These are phyloP conservation scores for Acanthurus tractus DNA, from an alignment of 2,797 vertebrate genomes.

Conservation along the genomic window DNA sequence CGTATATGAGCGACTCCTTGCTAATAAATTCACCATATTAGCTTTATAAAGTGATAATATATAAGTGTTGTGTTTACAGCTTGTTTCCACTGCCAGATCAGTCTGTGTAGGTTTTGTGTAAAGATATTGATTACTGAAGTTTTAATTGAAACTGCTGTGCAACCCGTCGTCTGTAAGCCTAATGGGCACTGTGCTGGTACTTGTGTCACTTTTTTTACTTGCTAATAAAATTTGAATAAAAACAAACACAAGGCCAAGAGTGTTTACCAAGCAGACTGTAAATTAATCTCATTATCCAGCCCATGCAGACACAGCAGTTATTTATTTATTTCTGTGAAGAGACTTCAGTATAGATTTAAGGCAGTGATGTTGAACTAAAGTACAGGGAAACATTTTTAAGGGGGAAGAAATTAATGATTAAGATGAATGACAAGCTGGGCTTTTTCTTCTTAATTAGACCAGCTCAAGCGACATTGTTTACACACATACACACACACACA, in stretches of 20 bases:
- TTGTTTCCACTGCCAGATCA: background rate
- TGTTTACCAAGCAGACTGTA: constrained; percentile 47
- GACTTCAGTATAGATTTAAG: constrained; percentile 40
- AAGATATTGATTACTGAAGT: background rate
- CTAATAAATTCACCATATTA: background rate
- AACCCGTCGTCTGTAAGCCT: background rate
- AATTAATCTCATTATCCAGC: constrained; percentile 48
- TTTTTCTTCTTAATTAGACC: constrained; percentile 38
- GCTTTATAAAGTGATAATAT: background rate
- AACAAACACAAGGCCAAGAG: constrained; percentile 27
- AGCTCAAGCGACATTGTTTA: background rate
- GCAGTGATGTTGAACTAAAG: constrained; percentile 37
- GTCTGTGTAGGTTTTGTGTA: background rate
- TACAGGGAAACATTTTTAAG: constrained; percentile 20
- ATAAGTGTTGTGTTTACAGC: background rate
- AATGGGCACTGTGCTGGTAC: constrained; percentile 1
- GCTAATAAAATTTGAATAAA: constrained; percentile 33
- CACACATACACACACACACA: background rate
- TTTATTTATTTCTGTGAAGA: constrained; percentile 45
- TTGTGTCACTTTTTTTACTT: constrained; percentile 28
- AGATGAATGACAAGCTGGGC: constrained; percentile 28
- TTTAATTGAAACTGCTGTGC: constrained; percentile 1
- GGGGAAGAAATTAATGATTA: constrained; percentile 14
- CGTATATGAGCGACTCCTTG: background rate
- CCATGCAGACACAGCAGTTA: constrained; percentile 29